A percentile compares a stretch with the other conserved stretches of the same genome.
Evolutionary conservation across 2,888 invertebrate genomes (phyloP).

Genomic region (Gerris lacustris): DNA sequence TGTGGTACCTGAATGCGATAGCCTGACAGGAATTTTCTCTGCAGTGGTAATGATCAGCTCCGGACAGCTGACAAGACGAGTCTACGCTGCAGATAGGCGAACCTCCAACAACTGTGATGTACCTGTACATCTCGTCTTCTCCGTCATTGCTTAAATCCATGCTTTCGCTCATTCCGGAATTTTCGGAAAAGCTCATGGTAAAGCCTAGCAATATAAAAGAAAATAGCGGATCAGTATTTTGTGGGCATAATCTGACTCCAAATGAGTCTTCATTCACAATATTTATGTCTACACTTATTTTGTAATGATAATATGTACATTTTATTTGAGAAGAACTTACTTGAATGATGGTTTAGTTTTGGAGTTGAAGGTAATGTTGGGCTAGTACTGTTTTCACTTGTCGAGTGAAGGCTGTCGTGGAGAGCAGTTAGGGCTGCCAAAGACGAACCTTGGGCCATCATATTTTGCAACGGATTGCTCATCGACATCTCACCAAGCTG

Average conservation of each 20-base stretch:
- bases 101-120: conserved; percentile 24
- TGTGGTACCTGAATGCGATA: conserved; percentile 51
- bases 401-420: conserved; percentile 41
- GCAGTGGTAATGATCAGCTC: conserved; percentile 72
- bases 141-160: conserved; percentile 23
- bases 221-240: too few species aligned
- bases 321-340: not conserved
- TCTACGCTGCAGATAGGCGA: conserved; percentile 22
- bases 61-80: conserved; percentile 28
- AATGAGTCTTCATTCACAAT: too few species aligned
- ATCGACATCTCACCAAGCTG: conserved; percentile 27
- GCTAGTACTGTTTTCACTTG: conserved; percentile 39
- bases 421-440: conserved; percentile 29
- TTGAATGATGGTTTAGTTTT: conserved; percentile 22
- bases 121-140: conserved; percentile 28
- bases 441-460: conserved; percentile 30
- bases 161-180: not conserved
- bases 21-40: conserved; percentile 58
- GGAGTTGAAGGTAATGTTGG: conserved; percentile 29
- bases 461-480: conserved; percentile 24
- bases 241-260: too few species aligned
- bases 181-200: conserved; percentile 10
- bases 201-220: conserved; percentile 11
- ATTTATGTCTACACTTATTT: too few species aligned
- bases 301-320: not conserved